A percentile compares a stretch with the other conserved stretches of the same genome.
These are phyloP conservation scores for Eudemis profundana DNA, from an alignment of 2,888 invertebrate species.

Conservation along the genomic window DNA sequence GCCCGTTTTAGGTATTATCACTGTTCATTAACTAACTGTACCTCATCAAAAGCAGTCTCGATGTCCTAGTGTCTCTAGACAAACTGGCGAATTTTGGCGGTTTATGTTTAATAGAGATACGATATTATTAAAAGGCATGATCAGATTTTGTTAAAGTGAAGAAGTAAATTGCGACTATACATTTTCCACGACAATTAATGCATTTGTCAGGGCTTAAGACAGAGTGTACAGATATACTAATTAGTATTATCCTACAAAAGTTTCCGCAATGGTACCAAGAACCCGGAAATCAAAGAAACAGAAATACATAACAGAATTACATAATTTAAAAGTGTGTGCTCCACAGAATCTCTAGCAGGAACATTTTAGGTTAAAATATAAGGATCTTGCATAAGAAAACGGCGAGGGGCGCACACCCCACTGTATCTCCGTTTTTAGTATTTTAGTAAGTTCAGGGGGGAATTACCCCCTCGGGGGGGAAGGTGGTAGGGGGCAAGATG, in stretches of 20 bases:
- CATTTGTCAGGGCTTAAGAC: not conserved
- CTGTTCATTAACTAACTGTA: too few relatives aligned
- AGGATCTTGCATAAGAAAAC: slow-evolving; percentile 85
- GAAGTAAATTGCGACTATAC: too few relatives aligned
- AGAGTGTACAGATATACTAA: not conserved
- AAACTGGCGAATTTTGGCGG: too few relatives aligned
- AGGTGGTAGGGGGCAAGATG: slow-evolving; percentile 73
- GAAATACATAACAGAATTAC: slow-evolving; percentile 42
- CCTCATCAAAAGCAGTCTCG: not conserved
- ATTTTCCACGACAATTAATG: not conserved
- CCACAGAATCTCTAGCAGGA: slow-evolving; percentile 49
- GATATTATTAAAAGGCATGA: too few relatives aligned
- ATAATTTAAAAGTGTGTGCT: slow-evolving; percentile 50
- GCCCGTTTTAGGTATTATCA: too few relatives aligned
- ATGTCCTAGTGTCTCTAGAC: not conserved
- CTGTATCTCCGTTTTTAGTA: slow-evolving; percentile 86
- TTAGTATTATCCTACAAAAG: not conserved
- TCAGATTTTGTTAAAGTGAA: too few relatives aligned
- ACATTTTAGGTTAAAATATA: slow-evolving; percentile 56
- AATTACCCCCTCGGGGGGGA: slow-evolving; percentile 71
- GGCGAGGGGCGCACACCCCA: slow-evolving; percentile 68
- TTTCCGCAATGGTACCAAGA: not conserved
- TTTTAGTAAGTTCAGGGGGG: slow-evolving; percentile 85
- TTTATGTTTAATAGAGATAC: too few relatives aligned
- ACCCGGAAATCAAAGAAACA: slow-evolving; percentile 27